Conservation (phyloP, 1,140 invertebrate genomes). For the Alviniconcha marisindica region DNA sequence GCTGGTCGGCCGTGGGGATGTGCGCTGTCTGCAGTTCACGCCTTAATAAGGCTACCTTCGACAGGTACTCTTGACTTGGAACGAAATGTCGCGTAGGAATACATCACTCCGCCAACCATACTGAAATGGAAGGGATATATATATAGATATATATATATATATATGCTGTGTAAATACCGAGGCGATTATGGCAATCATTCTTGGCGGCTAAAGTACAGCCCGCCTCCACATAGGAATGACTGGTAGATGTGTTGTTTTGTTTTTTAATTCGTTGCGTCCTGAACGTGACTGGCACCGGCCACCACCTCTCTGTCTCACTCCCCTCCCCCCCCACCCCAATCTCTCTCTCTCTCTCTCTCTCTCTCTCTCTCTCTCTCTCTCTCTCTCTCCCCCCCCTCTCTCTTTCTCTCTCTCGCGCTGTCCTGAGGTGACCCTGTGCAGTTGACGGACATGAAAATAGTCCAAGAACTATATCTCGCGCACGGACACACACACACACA, state of each 20-base stretch:
- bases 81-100: constrained; percentile 24
- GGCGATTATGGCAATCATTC: not conserved
- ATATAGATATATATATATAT: not conserved
- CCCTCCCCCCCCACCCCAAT: not conserved
- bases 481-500: too few relatives aligned
- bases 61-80: not conserved
- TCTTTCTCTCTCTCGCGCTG: not conserved
- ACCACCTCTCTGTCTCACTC: not conserved
- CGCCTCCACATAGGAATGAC: not conserved
- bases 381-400: not conserved
- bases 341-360: not conserved
- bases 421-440: too few relatives aligned
- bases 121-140: not conserved
- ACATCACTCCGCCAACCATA: constrained; percentile 17
- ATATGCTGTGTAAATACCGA: not conserved
- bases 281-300: not conserved
- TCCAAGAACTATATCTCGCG: too few relatives aligned
- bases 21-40: too few relatives aligned
- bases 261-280: not conserved
- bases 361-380: not conserved
- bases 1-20: too few relatives aligned
- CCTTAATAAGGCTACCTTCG: too few relatives aligned
- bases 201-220: not conserved
- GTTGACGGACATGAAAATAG: too few relatives aligned
- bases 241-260: not conserved